Conservation (phyloP, 1,140 invertebrate genomes). For the Rhizoglyphus robini region DNA sequence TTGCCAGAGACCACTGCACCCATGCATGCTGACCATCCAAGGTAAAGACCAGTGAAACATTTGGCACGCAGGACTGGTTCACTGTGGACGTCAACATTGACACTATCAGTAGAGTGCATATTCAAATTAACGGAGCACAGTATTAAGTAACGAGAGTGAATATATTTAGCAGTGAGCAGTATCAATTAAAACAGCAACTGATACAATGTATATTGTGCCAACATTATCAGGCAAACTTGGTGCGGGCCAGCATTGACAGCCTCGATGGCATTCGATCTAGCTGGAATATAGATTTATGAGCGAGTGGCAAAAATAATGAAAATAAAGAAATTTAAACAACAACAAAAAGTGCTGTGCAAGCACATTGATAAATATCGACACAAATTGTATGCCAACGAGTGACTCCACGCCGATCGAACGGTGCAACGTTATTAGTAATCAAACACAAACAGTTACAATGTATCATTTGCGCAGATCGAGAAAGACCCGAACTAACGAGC, state of each 20-base stretch:
- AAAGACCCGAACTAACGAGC: no score
- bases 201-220: not conserved
- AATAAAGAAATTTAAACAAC: slow-evolving; percentile 9
- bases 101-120: not conserved
- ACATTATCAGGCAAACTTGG: no score
- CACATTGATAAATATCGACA: slow-evolving; percentile 14
- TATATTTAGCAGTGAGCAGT: slow-evolving; percentile 3
- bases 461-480: no score
- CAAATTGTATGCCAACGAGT: slow-evolving; percentile 1
- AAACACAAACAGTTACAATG: slow-evolving; percentile 4
- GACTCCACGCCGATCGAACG: not conserved
- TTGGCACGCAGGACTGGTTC: not conserved
- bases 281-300: slow-evolving; percentile 9
- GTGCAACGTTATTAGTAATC: slow-evolving; percentile 7
- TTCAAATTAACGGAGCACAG: not conserved
- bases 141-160: not conserved
- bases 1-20: no score
- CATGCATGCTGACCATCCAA: not conserved
- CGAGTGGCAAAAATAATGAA: slow-evolving; percentile 7
- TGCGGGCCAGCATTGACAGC: no score
- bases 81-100: not conserved
- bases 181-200: not conserved
- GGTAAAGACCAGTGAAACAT: not conserved
- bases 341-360: not conserved
- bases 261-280: not conserved